A percentile compares a stretch with the other conserved stretches of the same genome.
These are phyloP conservation scores for Chaetura pelagica DNA, from an alignment of 2,113 vertebrate genomes.

Conservation along the genomic window DNA sequence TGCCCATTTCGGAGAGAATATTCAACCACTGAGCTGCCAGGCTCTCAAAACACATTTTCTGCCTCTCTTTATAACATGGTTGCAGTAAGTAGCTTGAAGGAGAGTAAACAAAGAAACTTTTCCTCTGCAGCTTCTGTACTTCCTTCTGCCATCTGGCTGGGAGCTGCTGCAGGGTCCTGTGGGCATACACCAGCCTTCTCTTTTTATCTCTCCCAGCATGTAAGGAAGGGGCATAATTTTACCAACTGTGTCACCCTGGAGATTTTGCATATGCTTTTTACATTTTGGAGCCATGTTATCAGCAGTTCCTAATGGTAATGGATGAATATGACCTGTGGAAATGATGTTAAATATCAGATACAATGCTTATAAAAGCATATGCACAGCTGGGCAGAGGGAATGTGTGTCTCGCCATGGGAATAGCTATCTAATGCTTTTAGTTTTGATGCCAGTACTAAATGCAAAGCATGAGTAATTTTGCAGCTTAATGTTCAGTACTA, in stretches of 20 bases:
- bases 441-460: conserved; percentile 19
- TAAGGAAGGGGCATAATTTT: neutral
- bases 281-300: neutral
- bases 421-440: neutral
- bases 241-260: neutral
- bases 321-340: neutral
- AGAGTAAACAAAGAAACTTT: neutral
- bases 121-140: neutral
- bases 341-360: neutral
- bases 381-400: neutral
- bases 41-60: neutral
- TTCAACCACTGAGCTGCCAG: neutral
- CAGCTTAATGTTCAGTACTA: conserved; percentile 22
- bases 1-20: neutral
- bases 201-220: neutral
- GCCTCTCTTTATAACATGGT: neutral
- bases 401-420: rapidly evolving
- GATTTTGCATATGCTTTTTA: neutral
- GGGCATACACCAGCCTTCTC: neutral
- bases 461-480: conserved; percentile 37
- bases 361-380: neutral
- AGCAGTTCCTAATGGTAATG: neutral
- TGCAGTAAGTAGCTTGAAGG: neutral
- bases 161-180: neutral
- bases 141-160: conserved; percentile 35